phyloP scores from a whole-genome alignment of 2,888 invertebrate genomes.

The Autographa gamma region DNA sequence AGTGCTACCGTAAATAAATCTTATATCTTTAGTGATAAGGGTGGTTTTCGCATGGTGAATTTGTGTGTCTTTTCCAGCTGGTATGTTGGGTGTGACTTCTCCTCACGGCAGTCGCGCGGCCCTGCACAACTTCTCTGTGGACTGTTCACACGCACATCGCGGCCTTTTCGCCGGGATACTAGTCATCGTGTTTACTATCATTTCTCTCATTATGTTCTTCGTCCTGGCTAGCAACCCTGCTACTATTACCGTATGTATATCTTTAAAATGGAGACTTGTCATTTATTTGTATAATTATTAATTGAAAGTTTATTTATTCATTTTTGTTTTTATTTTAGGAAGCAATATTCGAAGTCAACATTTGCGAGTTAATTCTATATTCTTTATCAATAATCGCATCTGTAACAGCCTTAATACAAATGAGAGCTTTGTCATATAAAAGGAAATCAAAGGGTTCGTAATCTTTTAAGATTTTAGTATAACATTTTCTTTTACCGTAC shows the following conservation, averaged over 20 bases:
- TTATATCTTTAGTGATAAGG: neutral
- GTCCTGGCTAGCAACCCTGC: constrained; percentile 92
- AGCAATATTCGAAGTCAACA: constrained; percentile 93
- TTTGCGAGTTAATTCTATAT: constrained; percentile 93
- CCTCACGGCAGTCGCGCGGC: constrained; percentile 82
- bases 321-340: constrained; percentile 72
- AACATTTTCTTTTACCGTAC: constrained; percentile 2
- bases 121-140: constrained; percentile 92
- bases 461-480: constrained; percentile 3
- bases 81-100: constrained; percentile 85
- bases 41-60: neutral
- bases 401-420: constrained; percentile 91
- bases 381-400: constrained; percentile 90
- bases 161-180: constrained; percentile 93
- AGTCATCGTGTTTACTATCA: constrained; percentile 94
- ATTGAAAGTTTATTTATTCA: neutral
- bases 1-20: neutral
- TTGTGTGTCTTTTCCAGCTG: constrained; percentile 81
- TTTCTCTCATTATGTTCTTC: constrained; percentile 96
- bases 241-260: constrained; percentile 84
- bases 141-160: constrained; percentile 95
- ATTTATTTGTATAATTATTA: neutral
- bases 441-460: constrained; percentile 86
- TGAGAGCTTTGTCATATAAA: constrained; percentile 91
- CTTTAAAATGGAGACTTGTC: neutral